Evolutionary conservation across 2,797 vertebrate genomes (phyloP).

Genomic region (Pampus argenteus): DNA sequence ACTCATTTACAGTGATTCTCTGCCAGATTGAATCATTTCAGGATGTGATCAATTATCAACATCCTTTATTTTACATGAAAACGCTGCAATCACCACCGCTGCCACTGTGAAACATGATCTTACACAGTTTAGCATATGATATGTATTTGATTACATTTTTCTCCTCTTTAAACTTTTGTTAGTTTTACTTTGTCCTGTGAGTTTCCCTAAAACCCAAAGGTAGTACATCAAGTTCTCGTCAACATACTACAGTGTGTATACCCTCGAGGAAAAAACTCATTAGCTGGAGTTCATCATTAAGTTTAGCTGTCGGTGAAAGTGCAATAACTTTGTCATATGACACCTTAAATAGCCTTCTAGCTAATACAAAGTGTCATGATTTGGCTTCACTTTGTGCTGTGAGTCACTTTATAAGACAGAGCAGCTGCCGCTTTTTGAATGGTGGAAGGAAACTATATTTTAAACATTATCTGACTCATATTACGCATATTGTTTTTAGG

Average conservation of each 20-base stretch:
- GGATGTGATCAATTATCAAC: neutral
- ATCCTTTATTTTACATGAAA: constrained; percentile 2
- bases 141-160: neutral
- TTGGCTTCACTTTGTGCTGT: neutral
- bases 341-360: neutral
- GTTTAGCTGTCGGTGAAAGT: neutral
- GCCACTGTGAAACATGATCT: constrained; percentile 2
- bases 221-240: neutral
- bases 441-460: neutral
- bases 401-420: neutral
- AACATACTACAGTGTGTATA: no score
- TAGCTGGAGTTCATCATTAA: no score
- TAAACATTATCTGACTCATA: neutral
- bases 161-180: neutral
- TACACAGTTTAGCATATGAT: neutral
- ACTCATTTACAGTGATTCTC: neutral
- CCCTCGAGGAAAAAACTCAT: no score
- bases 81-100: neutral
- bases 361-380: no score
- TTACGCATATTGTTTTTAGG: neutral
- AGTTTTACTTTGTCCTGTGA: neutral
- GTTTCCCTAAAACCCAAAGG: neutral
- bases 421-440: no score
- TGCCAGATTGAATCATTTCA: neutral
- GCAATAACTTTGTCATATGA: neutral